phyloP scores from a whole-genome alignment of 2,113 vertebrate species.

The Oncorhynchus mykiss region DNA sequence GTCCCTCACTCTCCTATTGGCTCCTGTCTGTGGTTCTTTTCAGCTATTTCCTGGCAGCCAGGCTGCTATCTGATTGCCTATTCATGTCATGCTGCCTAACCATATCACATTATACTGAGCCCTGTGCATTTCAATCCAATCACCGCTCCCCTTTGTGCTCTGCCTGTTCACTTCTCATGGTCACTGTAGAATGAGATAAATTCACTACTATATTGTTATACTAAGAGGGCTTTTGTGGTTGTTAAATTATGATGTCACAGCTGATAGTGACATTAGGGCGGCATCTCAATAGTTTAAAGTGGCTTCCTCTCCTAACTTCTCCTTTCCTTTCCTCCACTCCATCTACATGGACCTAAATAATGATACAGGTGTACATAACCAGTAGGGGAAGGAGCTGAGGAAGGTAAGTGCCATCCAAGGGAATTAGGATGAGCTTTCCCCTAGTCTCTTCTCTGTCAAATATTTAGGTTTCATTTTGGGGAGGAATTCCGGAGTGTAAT shows the following conservation, averaged over 20 bases:
- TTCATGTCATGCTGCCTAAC: conserved; percentile 64
- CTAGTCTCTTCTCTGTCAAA: too few relatives aligned
- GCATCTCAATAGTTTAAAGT: conserved; percentile 17
- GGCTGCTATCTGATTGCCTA: conserved; percentile 68
- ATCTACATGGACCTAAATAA: too few relatives aligned
- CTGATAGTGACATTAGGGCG: conserved; percentile 12
- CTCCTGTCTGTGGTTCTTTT: conserved; percentile 54
- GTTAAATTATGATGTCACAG: conserved; percentile 44
- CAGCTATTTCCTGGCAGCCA: neutral
- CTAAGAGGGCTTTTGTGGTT: conserved; percentile 42
- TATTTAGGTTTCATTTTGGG: too few relatives aligned
- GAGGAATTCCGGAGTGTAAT: too few relatives aligned
- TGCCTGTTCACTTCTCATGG: conserved; percentile 69
- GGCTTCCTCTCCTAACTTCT: conserved; percentile 12
- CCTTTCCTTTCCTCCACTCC: neutral
- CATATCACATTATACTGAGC: conserved; percentile 65
- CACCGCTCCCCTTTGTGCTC: conserved; percentile 65
- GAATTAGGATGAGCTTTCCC: too few relatives aligned
- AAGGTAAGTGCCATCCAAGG: too few relatives aligned
- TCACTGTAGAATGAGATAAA: conserved; percentile 50
- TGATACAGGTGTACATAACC: too few relatives aligned
- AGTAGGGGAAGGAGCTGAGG: too few relatives aligned
- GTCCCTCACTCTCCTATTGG: conserved; percentile 36
- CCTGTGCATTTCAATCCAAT: conserved; percentile 71
- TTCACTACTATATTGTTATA: conserved; percentile 43